Evolutionary conservation across 1,140 invertebrate genomes (phyloP).

Genomic region (Mizuhopecten yessoensis): DNA sequence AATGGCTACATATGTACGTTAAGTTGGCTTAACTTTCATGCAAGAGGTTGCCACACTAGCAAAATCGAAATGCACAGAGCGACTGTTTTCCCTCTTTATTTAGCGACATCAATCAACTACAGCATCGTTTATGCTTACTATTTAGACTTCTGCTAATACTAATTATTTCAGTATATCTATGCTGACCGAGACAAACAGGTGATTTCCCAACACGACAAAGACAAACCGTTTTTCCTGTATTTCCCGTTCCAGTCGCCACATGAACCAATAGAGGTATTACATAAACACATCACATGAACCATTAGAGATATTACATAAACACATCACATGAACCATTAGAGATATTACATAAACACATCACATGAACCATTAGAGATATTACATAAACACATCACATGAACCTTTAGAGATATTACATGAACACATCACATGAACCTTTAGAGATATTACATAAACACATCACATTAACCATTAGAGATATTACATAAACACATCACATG

Average conservation of each 20-base stretch:
- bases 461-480: too few species aligned
- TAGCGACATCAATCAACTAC: not conserved
- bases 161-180: constrained; percentile 76
- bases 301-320: too few species aligned
- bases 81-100: not conserved
- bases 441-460: too few species aligned
- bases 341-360: too few species aligned
- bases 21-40: not conserved
- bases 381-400: too few species aligned
- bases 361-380: too few species aligned
- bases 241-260: constrained; percentile 81
- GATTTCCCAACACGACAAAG: constrained; percentile 65
- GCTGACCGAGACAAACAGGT: constrained; percentile 66
- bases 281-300: too few species aligned
- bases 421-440: too few species aligned
- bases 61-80: not conserved
- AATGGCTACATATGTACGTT: not conserved
- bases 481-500: too few species aligned
- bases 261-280: too few species aligned
- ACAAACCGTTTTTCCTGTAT: constrained; percentile 77
- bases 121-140: not conserved
- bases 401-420: too few species aligned
- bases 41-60: not conserved
- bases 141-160: not conserved
- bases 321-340: too few species aligned